A percentile compares a stretch with the other conserved stretches of the same genome.
These are phyloP conservation scores for Lamellibrachia luymesi DNA, from an alignment of 1,140 invertebrate genomes.

Conservation along the genomic window DNA sequence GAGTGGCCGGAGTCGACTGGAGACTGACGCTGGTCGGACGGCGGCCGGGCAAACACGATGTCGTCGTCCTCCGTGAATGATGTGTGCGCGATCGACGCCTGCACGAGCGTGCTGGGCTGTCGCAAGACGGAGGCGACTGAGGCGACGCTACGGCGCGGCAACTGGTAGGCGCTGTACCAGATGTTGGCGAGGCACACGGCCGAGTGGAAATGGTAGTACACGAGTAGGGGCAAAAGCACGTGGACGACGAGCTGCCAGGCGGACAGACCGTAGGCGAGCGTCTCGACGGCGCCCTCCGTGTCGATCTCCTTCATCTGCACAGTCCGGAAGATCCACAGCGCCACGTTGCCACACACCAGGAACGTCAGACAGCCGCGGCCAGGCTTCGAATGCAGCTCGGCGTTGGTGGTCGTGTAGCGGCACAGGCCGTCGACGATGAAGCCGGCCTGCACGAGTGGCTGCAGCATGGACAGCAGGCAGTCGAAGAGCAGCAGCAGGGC, in stretches of 20 bases:
- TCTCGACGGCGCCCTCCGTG: background rate
- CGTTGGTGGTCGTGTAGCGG: conserved; percentile 8
- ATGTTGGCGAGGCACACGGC: conserved; percentile 24
- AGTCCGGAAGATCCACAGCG: conserved; percentile 22
- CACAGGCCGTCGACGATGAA: conserved; percentile 14
- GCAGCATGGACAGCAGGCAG: background rate
- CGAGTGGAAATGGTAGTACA: conserved; percentile 25
- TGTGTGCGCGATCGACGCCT: background rate
- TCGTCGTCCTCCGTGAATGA: background rate
- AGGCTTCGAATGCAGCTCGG: conserved; percentile 9
- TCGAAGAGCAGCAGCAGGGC: background rate
- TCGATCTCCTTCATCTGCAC: conserved; percentile 18
- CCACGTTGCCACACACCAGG: conserved; percentile 22
- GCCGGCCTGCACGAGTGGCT: background rate
- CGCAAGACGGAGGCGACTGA: background rate
- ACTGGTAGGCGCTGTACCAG: conserved; percentile 20
- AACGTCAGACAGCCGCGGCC: conserved; percentile 21
- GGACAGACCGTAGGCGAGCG: conserved; percentile 9
- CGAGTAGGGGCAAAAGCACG: conserved; percentile 18
- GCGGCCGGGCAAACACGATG: background rate
- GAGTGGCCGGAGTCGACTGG: background rate
- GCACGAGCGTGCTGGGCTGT: background rate
- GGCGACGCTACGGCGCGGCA: background rate
- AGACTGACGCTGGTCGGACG: background rate
- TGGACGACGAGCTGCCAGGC: conserved; percentile 26